Evolutionary conservation across 2,888 invertebrate species (phyloP).

Genomic region (Clivina fossor): DNA sequence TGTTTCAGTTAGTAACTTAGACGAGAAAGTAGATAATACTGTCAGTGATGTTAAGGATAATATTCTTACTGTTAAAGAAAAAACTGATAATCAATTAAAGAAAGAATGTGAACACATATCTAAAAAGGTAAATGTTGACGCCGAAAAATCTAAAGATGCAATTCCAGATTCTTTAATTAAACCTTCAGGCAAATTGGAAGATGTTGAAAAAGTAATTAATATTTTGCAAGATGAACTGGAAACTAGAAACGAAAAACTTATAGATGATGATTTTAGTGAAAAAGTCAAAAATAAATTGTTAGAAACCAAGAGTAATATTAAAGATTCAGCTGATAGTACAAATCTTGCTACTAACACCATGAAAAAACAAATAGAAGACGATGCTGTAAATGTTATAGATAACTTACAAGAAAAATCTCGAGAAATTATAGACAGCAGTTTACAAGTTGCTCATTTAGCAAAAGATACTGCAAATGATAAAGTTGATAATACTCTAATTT

Average conservation of each 20-base stretch:
- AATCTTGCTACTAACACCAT: no score
- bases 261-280: no score
- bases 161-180: slow-evolving; percentile 53
- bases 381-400: slow-evolving; percentile 10
- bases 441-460: no score
- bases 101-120: background rate
- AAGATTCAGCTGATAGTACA: slow-evolving; percentile 17
- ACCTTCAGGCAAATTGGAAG: no score
- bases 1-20: slow-evolving; percentile 39
- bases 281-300: slow-evolving; percentile 58
- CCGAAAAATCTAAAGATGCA: slow-evolving; percentile 6
- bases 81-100: slow-evolving; percentile 1
- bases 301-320: slow-evolving; percentile 45
- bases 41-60: slow-evolving; percentile 40
- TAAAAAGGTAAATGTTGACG: no score
- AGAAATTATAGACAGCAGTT: no score
- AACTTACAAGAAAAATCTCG: no score
- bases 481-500: no score
- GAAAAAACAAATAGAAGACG: background rate
- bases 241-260: no score
- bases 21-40: slow-evolving; percentile 42
- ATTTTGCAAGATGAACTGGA: no score
- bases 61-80: background rate
- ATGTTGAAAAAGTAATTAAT: no score
- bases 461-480: slow-evolving; percentile 42